Evolutionary conservation across 2,888 invertebrate species (phyloP).

Genomic region (Stenolophus ochropezus): DNA sequence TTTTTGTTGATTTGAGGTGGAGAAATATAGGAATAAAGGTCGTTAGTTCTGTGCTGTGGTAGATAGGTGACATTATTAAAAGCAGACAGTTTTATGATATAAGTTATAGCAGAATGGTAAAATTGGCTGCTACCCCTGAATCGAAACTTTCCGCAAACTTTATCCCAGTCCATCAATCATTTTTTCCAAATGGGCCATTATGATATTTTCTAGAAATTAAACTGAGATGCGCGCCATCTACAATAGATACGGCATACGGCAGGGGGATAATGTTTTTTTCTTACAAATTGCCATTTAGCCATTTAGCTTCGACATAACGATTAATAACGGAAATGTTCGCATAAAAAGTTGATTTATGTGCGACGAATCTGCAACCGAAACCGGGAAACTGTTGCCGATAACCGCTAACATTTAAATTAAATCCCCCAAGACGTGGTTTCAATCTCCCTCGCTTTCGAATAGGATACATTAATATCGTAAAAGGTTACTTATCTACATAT

Average conservation of each 20-base stretch:
- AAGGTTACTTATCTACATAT: neutral
- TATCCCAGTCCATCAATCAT: conserved; percentile 54
- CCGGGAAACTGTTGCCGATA: conserved; percentile 69
- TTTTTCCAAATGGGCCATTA: conserved; percentile 58
- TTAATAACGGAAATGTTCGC: conserved; percentile 72
- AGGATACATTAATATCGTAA: neutral
- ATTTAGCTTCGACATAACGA: conserved; percentile 70
- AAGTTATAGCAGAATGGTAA: conserved; percentile 7
- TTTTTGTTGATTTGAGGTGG: too few species aligned
- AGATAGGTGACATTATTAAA: conserved; percentile 41
- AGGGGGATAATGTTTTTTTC: conserved; percentile 65
- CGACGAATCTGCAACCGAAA: conserved; percentile 67
- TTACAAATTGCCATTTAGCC: conserved; percentile 68
- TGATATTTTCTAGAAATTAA: conserved; percentile 59
- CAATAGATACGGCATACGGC: conserved; percentile 51
- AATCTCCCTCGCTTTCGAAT: neutral
- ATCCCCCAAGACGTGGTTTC: conserved; percentile 58
- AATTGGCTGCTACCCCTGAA: conserved; percentile 30
- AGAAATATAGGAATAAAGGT: neutral
- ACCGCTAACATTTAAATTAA: conserved; percentile 70
- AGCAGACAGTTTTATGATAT: conserved; percentile 22
- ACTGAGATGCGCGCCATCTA: conserved; percentile 51
- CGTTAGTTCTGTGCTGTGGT: neutral
- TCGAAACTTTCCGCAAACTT: conserved; percentile 50
- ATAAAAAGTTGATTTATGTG: conserved; percentile 73